Conservation (phyloP, 2,113 vertebrate species). For the Zosterops lateralis region DNA sequence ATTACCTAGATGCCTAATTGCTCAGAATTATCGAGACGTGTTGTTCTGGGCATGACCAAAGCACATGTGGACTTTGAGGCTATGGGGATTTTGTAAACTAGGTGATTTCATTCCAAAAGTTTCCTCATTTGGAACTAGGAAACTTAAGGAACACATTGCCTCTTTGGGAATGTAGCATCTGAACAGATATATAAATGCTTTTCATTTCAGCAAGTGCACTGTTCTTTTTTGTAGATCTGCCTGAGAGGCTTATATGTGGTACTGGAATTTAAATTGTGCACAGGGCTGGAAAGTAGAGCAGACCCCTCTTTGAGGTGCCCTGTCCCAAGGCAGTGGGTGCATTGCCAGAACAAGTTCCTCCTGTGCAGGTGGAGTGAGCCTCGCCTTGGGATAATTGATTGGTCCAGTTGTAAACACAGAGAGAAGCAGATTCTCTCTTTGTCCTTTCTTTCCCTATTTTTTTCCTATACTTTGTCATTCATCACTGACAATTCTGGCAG, state of each 20-base stretch:
- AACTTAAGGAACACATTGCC: neutral
- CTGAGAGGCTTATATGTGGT: neutral
- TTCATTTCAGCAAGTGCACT: neutral
- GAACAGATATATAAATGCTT: neutral
- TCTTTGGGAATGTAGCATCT: neutral
- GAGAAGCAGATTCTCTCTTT: neutral
- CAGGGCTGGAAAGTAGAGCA: neutral
- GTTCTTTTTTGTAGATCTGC: neutral
- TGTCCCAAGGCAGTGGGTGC: neutral
- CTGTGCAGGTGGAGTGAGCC: neutral
- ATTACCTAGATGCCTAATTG: neutral
- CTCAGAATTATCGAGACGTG: neutral
- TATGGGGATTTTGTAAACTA: neutral
- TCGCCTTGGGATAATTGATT: fast-evolving
- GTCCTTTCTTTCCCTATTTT: neutral
- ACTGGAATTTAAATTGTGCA: neutral
- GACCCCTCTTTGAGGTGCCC: neutral
- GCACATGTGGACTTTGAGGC: neutral
- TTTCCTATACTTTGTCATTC: neutral
- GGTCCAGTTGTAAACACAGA: neutral
- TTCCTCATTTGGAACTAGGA: neutral
- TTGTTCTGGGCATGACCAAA: neutral
- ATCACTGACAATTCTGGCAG: constrained; percentile 20
- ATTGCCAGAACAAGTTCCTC: neutral
- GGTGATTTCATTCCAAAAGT: neutral